Evolutionary conservation across 2,888 invertebrate genomes (phyloP).

Genomic region (Limnephilus rhombicus): DNA sequence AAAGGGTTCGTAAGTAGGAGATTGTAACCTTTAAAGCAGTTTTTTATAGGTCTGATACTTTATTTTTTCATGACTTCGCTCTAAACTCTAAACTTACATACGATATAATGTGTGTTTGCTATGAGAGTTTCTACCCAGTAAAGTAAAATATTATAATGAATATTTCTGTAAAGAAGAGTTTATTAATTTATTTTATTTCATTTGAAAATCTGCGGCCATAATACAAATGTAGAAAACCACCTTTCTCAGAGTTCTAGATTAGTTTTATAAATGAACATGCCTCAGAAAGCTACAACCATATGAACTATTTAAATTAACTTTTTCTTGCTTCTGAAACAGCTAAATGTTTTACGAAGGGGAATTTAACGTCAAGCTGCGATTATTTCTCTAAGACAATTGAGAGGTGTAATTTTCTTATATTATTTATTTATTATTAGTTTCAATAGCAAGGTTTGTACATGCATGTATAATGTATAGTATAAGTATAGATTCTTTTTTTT

Average conservation of each 20-base stretch:
- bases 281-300: not conserved
- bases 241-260: not conserved
- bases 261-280: not conserved
- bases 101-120: not conserved
- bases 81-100: no score
- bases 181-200: not conserved
- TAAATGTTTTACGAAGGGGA: no score
- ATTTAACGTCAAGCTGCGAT: not conserved
- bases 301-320: not conserved
- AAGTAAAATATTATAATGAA: not conserved
- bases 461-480: no score
- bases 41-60: no score
- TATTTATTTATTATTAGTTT: no score
- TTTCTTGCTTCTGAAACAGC: not conserved
- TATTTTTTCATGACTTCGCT: no score
- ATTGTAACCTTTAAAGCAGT: no score
- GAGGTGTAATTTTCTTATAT: not conserved
- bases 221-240: not conserved
- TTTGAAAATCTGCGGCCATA: not conserved
- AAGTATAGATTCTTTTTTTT: no score
- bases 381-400: not conserved
- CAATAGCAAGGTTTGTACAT: no score
- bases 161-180: not conserved
- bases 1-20: no score
- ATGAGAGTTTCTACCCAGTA: not conserved